phyloP scores from a whole-genome alignment of 2,797 vertebrate species.

The Epinephelus awoara region DNA sequence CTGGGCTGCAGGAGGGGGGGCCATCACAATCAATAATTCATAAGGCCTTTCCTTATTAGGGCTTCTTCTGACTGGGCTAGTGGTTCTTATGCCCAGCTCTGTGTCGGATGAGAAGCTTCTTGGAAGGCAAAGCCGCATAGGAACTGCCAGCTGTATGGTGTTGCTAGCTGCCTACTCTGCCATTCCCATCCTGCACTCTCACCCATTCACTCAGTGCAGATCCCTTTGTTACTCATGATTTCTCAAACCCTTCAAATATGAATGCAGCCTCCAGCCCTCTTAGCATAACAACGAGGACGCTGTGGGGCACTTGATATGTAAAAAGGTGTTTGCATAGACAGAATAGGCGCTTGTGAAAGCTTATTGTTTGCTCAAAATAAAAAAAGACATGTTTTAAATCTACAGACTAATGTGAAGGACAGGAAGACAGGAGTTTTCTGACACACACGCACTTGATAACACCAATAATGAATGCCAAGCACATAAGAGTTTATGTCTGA shows the following conservation, averaged over 20 bases:
- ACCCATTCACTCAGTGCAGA: constrained; percentile 50
- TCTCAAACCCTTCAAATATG: constrained; percentile 66
- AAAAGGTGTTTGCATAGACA: constrained; percentile 58
- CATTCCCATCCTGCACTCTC: constrained; percentile 48
- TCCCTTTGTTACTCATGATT: constrained; percentile 76
- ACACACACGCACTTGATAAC: constrained; percentile 32
- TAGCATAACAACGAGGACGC: constrained; percentile 71
- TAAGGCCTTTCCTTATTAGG: constrained; percentile 86
- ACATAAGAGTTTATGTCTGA: constrained; percentile 7
- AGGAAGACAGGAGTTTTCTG: neutral
- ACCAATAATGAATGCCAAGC: constrained; percentile 32
- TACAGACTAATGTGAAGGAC: constrained; percentile 11
- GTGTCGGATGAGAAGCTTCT: constrained; percentile 82
- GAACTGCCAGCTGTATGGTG: constrained; percentile 61
- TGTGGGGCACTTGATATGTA: constrained; percentile 53
- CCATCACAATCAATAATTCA: constrained; percentile 87
- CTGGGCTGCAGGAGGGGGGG: constrained; percentile 45
- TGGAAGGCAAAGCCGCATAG: constrained; percentile 73
- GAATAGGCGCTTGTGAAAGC: constrained; percentile 41
- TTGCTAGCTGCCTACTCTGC: constrained; percentile 50
- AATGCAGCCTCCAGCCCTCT: constrained; percentile 61
- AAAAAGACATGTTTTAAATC: constrained; percentile 14
- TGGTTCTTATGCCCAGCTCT: constrained; percentile 77
- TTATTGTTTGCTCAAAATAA: constrained; percentile 13
- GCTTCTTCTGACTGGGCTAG: constrained; percentile 79